phyloP scores from a whole-genome alignment of 2,888 invertebrate species.

The Agrochola circellaris region DNA sequence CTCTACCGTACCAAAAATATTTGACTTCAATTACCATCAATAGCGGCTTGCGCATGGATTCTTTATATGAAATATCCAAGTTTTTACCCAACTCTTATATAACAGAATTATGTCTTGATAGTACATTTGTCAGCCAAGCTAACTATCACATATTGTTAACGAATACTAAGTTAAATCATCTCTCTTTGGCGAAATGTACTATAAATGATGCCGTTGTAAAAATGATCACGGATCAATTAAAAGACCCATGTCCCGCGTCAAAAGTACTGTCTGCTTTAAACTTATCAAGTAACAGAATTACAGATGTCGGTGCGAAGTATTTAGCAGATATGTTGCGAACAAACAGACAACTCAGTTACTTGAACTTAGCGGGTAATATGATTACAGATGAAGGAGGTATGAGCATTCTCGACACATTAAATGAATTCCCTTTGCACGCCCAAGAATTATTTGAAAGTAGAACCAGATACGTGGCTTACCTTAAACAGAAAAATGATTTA shows the following conservation, averaged over 20 bases:
- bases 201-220: slow-evolving; percentile 74
- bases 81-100: slow-evolving; percentile 71
- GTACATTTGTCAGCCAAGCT: slow-evolving; percentile 68
- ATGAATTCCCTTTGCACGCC: slow-evolving; percentile 57
- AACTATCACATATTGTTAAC: slow-evolving; percentile 75
- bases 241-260: slow-evolving; percentile 71
- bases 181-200: slow-evolving; percentile 78
- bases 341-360: slow-evolving; percentile 76
- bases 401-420: slow-evolving; percentile 65
- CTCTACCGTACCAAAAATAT: slow-evolving; percentile 70
- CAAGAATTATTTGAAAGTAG: slow-evolving; percentile 7
- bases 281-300: slow-evolving; percentile 79
- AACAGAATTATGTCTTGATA: slow-evolving; percentile 79
- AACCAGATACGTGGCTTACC: not conserved
- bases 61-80: slow-evolving; percentile 76
- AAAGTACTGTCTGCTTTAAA: slow-evolving; percentile 74
- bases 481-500: slow-evolving; percentile 3
- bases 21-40: slow-evolving; percentile 72
- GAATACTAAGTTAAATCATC: slow-evolving; percentile 68
- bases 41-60: slow-evolving; percentile 67
- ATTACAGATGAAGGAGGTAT: slow-evolving; percentile 76
- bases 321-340: slow-evolving; percentile 73
- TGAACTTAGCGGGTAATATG: slow-evolving; percentile 80
- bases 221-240: slow-evolving; percentile 70
- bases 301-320: slow-evolving; percentile 74